Evolutionary conservation across 2,888 invertebrate genomes (phyloP).

Genomic region (Macrosiphum euphorbiae): DNA sequence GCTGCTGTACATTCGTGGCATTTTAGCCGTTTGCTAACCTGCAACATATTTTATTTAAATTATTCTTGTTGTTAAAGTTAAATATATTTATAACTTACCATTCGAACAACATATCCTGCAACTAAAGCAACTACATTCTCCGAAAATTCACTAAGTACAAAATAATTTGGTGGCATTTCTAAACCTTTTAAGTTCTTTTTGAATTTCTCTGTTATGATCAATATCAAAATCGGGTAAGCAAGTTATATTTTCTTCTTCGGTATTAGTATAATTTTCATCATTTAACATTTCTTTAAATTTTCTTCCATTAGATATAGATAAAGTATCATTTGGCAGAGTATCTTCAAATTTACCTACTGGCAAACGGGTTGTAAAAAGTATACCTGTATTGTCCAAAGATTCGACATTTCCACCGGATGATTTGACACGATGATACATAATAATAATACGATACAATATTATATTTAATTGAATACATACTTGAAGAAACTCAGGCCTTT

Average conservation of each 20-base stretch:
- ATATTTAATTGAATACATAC: too few species aligned
- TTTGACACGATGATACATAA: not conserved
- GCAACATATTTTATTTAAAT: not conserved
- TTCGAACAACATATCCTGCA: not conserved
- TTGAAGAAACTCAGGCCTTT: too few species aligned
- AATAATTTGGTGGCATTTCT: conserved; percentile 16
- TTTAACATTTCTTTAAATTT: too few species aligned
- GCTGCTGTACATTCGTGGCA: not conserved
- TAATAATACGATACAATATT: too few species aligned
- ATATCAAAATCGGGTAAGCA: not conserved
- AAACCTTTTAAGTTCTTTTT: not conserved
- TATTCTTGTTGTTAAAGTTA: too few species aligned
- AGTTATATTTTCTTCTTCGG: not conserved
- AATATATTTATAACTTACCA: not conserved
- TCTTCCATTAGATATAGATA: too few species aligned
- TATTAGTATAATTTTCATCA: not conserved
- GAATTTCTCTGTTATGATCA: not conserved
- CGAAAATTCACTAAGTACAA: not conserved
- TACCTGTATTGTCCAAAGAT: not conserved
- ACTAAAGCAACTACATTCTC: conserved; percentile 21
- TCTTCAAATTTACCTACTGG: not conserved
- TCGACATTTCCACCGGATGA: not conserved
- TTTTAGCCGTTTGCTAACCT: not conserved
- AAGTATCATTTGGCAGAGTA: too few species aligned
- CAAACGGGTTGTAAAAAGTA: not conserved